These are phyloP conservation scores for Decapterus maruadsi DNA, from an alignment of 2,797 vertebrate species.

Conservation along the genomic window DNA sequence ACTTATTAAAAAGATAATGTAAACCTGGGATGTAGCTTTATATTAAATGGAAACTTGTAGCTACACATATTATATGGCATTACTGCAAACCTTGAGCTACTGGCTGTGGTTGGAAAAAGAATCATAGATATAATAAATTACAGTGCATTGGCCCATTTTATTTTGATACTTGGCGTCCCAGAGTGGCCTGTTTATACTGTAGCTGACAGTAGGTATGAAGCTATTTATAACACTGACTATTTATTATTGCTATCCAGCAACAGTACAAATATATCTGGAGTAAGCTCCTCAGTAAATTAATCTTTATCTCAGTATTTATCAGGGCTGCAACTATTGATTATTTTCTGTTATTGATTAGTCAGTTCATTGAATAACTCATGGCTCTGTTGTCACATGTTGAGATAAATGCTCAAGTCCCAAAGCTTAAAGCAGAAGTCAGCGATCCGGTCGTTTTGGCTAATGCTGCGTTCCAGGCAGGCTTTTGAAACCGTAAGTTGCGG, in stretches of 20 bases:
- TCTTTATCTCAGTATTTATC: neutral
- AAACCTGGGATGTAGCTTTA: conserved; percentile 1
- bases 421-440: no score
- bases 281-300: neutral
- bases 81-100: neutral
- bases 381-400: neutral
- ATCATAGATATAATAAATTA: neutral
- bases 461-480: no score
- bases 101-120: neutral
- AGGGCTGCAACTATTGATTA: neutral
- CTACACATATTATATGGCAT: neutral
- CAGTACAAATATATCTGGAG: neutral
- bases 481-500: no score
- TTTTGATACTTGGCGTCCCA: neutral
- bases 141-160: neutral
- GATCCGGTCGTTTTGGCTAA: no score
- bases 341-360: neutral
- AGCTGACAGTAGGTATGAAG: neutral
- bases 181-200: neutral
- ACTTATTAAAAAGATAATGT: conserved; percentile 3
- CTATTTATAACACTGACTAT: neutral
- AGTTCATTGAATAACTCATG: neutral
- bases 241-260: neutral
- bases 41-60: neutral
- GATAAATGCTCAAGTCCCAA: neutral